phyloP scores from a whole-genome alignment of 2,797 vertebrate species.

The Dallia pectoralis region DNA sequence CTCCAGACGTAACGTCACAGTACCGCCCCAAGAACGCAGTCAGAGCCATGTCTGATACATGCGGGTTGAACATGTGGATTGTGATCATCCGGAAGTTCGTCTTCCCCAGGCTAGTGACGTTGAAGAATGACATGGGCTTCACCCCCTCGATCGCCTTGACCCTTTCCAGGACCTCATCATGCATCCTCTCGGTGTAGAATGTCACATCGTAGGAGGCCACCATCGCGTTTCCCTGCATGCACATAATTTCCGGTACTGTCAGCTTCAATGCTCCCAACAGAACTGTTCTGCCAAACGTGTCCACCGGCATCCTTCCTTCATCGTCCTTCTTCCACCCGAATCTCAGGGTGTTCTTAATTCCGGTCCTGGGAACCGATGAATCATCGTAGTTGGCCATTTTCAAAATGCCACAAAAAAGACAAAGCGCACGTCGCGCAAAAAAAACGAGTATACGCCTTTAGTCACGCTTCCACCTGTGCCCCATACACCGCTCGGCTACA shows the following conservation, averaged over 20 bases:
- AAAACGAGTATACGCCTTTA: too few species aligned
- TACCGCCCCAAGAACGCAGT: not conserved
- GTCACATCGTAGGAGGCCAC: not conserved
- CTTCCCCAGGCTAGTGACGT: too few species aligned
- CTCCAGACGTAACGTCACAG: not conserved
- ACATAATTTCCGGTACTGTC: too few species aligned
- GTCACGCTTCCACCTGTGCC: too few species aligned
- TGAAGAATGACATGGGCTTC: not conserved
- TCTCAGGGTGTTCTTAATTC: too few species aligned
- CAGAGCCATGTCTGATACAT: not conserved
- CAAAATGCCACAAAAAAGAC: too few species aligned
- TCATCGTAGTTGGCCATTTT: too few species aligned
- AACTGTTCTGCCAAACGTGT: not conserved
- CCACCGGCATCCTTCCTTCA: too few species aligned
- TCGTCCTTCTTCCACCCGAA: rapidly evolving
- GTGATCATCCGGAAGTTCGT: not conserved
- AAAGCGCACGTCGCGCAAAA: too few species aligned
- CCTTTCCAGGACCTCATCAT: not conserved
- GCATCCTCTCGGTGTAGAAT: not conserved
- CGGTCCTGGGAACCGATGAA: too few species aligned
- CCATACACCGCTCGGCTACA: too few species aligned
- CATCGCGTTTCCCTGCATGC: too few species aligned
- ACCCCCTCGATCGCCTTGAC: not conserved
- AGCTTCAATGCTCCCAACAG: not conserved
- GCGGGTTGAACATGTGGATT: not conserved